phyloP scores from a whole-genome alignment of 2,113 vertebrate genomes.

The Malurus alboscapulatus region DNA sequence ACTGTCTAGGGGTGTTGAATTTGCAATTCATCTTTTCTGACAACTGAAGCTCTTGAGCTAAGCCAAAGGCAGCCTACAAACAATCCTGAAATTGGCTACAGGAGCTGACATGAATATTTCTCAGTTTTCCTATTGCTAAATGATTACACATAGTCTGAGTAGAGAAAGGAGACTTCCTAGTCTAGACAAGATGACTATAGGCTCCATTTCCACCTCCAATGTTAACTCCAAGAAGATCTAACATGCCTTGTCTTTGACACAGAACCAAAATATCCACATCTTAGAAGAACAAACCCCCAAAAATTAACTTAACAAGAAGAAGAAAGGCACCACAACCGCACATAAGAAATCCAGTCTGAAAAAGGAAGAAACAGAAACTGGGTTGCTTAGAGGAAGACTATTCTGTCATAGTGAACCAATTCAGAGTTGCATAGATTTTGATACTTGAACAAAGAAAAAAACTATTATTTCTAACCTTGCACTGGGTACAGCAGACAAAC shows the following conservation, averaged over 20 bases:
- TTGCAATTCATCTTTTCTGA: constrained; percentile 11
- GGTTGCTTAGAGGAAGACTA: neutral
- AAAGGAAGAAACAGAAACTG: neutral
- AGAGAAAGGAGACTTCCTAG: constrained; percentile 11
- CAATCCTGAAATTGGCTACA: constrained; percentile 18
- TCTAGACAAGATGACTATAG: neutral
- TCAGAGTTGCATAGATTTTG: neutral
- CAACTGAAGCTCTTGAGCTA: constrained; percentile 35
- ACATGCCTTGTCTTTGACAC: neutral
- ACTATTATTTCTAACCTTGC: neutral
- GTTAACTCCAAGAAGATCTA: neutral
- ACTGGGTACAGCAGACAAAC: neutral
- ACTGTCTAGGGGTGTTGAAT: neutral
- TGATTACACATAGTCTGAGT: neutral
- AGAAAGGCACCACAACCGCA: neutral
- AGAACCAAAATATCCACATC: neutral
- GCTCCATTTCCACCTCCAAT: neutral
- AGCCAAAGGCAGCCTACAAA: constrained; percentile 47
- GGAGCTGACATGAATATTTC: constrained; percentile 36
- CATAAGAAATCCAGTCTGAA: neutral
- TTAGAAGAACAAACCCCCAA: neutral
- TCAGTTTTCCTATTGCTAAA: constrained; percentile 46
- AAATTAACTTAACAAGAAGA: neutral
- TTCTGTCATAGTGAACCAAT: neutral
- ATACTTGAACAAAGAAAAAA: neutral